Percentiles rank a stretch among this genome's conserved stretches.
Evolutionary conservation across 92 coral and sea anemone genomes (phyloP).

Genomic region (Parazoanthus darwini): DNA sequence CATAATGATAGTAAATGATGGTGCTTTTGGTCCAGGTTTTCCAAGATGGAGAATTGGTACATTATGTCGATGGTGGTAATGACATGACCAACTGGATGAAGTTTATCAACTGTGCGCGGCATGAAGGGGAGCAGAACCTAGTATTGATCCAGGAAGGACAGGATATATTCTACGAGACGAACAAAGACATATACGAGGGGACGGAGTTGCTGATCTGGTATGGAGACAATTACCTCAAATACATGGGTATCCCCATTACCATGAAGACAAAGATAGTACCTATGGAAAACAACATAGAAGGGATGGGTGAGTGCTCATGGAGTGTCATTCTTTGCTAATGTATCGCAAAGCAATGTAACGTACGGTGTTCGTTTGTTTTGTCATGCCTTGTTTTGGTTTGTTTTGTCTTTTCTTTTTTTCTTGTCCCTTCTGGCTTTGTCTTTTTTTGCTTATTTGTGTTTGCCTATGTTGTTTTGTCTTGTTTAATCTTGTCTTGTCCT

Average conservation of each 20-base stretch:
- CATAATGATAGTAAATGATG: not conserved
- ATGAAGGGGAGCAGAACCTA: constrained; percentile 92
- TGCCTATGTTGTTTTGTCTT: no score
- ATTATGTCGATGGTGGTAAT: constrained; percentile 80
- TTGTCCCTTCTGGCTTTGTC: no score
- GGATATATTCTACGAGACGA: constrained; percentile 81
- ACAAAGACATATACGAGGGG: constrained; percentile 82
- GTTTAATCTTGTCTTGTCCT: no score
- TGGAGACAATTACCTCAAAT: constrained; percentile 90
- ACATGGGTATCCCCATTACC: constrained; percentile 97
- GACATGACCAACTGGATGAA: constrained; percentile 96
- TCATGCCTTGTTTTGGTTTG: no score
- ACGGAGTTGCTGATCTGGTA: constrained; percentile 95
- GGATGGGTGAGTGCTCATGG: constrained; percentile 24
- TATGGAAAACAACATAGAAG: constrained; percentile 19
- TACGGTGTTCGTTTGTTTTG: not conserved
- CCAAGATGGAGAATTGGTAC: constrained; percentile 90
- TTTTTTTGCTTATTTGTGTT: not conserved
- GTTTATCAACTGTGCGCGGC: constrained; percentile 93
- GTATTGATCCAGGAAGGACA: constrained; percentile 85
- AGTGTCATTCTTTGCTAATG: not conserved
- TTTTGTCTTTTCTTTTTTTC: no score
- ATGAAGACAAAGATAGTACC: constrained; percentile 87
- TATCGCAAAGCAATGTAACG: not conserved
- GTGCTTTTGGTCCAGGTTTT: constrained; percentile 59